Evolutionary conservation across 2,888 invertebrate genomes (phyloP).

Genomic region (Philonicus albiceps): DNA sequence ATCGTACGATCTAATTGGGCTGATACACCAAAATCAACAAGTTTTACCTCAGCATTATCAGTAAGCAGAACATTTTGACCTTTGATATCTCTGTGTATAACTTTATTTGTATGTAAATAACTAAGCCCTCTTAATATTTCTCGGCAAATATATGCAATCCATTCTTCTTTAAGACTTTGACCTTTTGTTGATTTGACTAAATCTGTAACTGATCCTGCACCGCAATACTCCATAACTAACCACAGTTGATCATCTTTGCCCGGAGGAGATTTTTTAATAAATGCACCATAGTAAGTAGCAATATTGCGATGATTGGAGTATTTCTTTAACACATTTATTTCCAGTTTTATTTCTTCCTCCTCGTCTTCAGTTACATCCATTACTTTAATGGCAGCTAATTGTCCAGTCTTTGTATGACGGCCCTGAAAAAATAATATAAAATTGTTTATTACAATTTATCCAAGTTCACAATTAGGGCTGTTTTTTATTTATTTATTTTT

Average conservation of each 20-base stretch:
- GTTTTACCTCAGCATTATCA: slow-evolving; percentile 99
- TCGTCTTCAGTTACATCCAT: slow-evolving; percentile 99
- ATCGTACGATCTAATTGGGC: slow-evolving; percentile 99
- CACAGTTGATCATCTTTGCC: slow-evolving; percentile 99
- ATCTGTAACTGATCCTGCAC: slow-evolving; percentile 98
- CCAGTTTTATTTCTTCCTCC: slow-evolving; percentile 99
- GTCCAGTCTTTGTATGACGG: slow-evolving; percentile 98
- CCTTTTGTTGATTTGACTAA: slow-evolving; percentile 99
- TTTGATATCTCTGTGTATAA: slow-evolving; percentile 99
- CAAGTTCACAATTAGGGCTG: not conserved
- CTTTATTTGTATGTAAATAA: slow-evolving; percentile 98
- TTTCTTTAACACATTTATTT: slow-evolving; percentile 99
- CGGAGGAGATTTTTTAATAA: slow-evolving; percentile 98
- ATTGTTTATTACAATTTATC: not conserved
- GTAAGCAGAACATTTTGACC: slow-evolving; percentile 99
- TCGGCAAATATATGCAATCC: slow-evolving; percentile 99
- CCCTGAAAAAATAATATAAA: slow-evolving; percentile 70
- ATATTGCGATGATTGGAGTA: slow-evolving; percentile 99
- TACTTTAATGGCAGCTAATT: slow-evolving; percentile 99
- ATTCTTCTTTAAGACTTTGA: slow-evolving; percentile 97
- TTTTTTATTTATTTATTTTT: no score
- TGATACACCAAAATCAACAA: slow-evolving; percentile 99
- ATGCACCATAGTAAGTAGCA: slow-evolving; percentile 99
- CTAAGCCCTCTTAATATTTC: slow-evolving; percentile 94
- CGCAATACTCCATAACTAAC: slow-evolving; percentile 99